phyloP scores from a whole-genome alignment of 2,888 invertebrate genomes.

The Calameuta idolon region DNA sequence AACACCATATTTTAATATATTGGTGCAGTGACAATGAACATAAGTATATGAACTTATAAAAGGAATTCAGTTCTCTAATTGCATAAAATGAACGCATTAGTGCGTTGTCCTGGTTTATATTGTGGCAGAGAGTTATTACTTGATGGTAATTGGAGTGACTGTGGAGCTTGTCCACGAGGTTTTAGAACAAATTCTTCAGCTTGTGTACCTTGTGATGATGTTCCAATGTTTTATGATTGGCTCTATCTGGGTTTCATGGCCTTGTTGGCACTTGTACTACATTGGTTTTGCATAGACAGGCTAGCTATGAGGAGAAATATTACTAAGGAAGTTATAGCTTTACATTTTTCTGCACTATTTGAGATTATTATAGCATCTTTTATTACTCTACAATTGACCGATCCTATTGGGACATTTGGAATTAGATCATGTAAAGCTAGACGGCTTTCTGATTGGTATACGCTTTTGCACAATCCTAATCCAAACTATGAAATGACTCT shows the following conservation, averaged over 20 bases:
- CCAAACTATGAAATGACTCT: constrained; percentile 90
- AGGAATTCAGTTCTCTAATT: background rate
- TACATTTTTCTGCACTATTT: constrained; percentile 85
- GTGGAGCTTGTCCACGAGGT: constrained; percentile 90
- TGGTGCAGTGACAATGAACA: background rate
- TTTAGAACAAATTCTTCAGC: constrained; percentile 81
- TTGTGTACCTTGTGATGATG: constrained; percentile 81
- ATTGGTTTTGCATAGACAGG: constrained; percentile 93
- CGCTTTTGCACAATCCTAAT: constrained; percentile 92
- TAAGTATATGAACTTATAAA: background rate
- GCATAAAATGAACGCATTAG: background rate
- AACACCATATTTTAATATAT: background rate
- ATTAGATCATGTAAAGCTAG: constrained; percentile 84
- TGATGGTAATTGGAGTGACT: constrained; percentile 81
- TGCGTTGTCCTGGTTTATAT: constrained; percentile 82
- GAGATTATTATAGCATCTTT: constrained; percentile 84
- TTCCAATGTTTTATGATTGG: constrained; percentile 90
- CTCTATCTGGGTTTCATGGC: constrained; percentile 95
- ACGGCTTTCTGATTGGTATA: constrained; percentile 96
- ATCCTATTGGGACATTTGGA: constrained; percentile 82
- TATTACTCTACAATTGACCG: constrained; percentile 81
- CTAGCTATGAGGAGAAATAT: constrained; percentile 82
- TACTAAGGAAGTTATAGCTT: constrained; percentile 78
- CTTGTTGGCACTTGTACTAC: constrained; percentile 85
- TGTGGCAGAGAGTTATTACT: constrained; percentile 79